Base-by-base conservation (phyloP, 2,888 invertebrate species). In the Exephanes ischioxanthus region DNA sequence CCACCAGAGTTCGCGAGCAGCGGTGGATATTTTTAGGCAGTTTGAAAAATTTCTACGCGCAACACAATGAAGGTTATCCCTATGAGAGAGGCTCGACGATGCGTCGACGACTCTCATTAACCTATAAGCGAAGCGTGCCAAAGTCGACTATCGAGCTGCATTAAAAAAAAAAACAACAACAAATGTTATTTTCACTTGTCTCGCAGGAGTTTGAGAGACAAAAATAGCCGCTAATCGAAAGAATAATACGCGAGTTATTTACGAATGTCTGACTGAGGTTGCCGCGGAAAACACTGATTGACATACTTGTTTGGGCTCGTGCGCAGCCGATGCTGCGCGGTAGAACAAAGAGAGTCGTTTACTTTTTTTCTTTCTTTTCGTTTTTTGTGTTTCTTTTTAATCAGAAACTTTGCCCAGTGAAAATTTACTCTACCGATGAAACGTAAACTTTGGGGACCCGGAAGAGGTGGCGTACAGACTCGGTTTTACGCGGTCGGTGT, bases 1-100 rank as follows among this genome's bases (percentile, higher is more conserved):
- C 83, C 85, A 86, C 84, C 53, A 78, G 83, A 81, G 80, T 72
- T 76, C 89, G 53, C 70, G 26, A 4, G 71, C n/a, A 16, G 70
- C 77, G 72, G 72, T n/a, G 48, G 73, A 78, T 72, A 37, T 66
- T 76, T 22, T 6, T 22, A 41, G 16, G 3, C 16, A 5, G 26
- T 58, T 37, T 45, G 3, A n/a, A 41, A 53, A 14, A 76, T 81
- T 63, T 26, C 16, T 63, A 41, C 63, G 26, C 16, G 5, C 7
- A 6, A 58, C 14, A 22, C 58, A 4, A 22, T 11, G 22, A 48
- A 48, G 14, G 22, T 58, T 58, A 11, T 55, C 14, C 22, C 45
- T 1, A 14, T 48, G 3, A 3, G 16, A 48, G 45, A 16, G 14
- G 3, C 45, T 48, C 45, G 45, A 48, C 3, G 3, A 48, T 48